Conservation (phyloP, 2,113 vertebrate genomes). For the Zonotrichia leucophrys region DNA sequence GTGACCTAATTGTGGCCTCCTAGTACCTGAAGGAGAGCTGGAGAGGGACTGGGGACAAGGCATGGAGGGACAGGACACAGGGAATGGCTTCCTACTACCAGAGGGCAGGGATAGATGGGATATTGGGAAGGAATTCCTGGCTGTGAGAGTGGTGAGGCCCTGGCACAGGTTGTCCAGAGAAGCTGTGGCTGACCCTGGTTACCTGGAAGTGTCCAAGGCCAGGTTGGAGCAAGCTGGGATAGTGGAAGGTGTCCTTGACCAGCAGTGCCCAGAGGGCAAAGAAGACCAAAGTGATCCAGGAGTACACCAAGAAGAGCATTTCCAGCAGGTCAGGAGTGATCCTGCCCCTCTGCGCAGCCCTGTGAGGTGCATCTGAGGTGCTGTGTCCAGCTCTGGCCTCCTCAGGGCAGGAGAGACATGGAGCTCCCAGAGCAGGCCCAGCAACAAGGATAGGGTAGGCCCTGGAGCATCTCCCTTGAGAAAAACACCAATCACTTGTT, state of each 20-base stretch:
- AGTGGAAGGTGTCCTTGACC: neutral
- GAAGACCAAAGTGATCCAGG: neutral
- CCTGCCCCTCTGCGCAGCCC: no score
- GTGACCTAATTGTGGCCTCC: neutral
- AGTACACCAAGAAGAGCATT: neutral
- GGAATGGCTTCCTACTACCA: neutral
- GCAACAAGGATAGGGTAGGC: no score
- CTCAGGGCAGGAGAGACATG: no score
- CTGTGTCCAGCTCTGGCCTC: no score
- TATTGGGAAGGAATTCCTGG: no score
- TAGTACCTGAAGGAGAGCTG: neutral
- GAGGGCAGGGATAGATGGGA: neutral
- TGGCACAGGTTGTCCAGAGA: no score
- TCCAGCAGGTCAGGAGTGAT: neutral
- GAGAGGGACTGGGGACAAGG: neutral
- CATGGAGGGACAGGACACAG: neutral
- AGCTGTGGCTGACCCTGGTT: no score
- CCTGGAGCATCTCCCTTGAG: no score
- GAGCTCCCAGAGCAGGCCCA: no score
- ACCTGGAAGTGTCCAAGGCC: neutral
- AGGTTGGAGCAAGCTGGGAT: rapidly evolving
- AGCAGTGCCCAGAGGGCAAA: neutral
- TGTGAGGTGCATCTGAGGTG: no score
- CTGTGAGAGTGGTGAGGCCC: no score
- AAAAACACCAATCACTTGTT: no score